A percentile compares a stretch with the other conserved stretches of the same genome.
Conservation (phyloP, 92 coral and sea anemone species). For the Palythoa grandis region DNA sequence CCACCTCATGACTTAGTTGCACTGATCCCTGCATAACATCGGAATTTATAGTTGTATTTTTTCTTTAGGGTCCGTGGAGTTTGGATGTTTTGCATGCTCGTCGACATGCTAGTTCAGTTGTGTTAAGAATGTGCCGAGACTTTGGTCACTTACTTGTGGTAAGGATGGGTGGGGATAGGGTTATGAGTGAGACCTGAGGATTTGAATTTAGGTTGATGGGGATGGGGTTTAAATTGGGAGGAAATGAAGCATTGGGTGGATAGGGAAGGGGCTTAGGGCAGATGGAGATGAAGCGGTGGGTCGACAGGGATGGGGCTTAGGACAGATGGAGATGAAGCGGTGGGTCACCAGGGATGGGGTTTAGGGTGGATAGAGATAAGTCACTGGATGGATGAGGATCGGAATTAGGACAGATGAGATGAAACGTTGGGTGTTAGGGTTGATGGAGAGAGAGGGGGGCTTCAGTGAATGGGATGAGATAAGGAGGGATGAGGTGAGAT, state of each 20-base stretch:
- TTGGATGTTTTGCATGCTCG: conserved; percentile 83
- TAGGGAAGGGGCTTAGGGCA: background rate
- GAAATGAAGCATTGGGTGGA: background rate
- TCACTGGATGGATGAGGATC: background rate
- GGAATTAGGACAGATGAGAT: too few species aligned
- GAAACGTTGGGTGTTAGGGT: background rate
- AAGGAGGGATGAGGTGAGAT: background rate
- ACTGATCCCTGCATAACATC: too few species aligned
- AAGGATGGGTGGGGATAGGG: conserved; percentile 12
- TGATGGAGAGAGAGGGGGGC: background rate
- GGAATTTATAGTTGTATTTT: background rate
- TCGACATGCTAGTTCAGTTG: conserved; percentile 79
- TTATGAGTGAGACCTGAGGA: background rate
- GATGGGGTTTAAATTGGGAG: background rate
- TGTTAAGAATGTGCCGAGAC: conserved; percentile 71
- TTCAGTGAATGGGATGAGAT: background rate
- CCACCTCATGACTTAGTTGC: too few species aligned
- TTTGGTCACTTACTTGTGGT: conserved; percentile 85
- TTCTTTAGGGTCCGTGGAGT: conserved; percentile 77
- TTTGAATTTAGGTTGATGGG: background rate
- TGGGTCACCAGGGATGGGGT: background rate
- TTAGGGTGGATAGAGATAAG: background rate
- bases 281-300: background rate
- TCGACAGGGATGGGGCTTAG: background rate
- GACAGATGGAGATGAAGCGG: background rate